Percentiles rank a stretch among this genome's conserved stretches.
These are phyloP conservation scores for Strix occidentalis DNA, from an alignment of 2,797 vertebrate genomes.

Conservation along the genomic window DNA sequence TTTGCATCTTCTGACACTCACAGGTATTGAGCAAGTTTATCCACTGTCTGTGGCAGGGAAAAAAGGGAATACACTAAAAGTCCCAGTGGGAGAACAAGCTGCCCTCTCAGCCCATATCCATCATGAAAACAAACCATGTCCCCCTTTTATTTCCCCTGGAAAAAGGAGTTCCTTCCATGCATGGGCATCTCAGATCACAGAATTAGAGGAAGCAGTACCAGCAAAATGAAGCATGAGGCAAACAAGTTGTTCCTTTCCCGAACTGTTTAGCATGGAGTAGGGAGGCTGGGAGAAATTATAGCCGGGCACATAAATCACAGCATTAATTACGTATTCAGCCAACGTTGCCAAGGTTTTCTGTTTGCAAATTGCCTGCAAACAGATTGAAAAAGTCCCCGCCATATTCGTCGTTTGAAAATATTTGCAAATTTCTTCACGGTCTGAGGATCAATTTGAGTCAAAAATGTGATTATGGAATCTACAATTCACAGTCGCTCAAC, in stretches of 20 bases:
- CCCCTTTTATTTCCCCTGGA: neutral
- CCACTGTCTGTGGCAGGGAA: neutral
- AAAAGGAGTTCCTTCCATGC: neutral
- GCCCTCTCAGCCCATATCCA: neutral
- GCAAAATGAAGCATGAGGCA: neutral
- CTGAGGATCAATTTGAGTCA: conserved; percentile 10
- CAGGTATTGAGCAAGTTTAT: neutral
- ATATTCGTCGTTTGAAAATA: conserved; percentile 23
- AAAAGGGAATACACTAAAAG: neutral
- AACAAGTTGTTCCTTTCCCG: neutral
- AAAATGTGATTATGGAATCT: conserved; percentile 52
- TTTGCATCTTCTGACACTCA: neutral
- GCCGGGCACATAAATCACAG: neutral
- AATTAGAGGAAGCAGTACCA: neutral
- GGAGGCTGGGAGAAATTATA: conserved; percentile 1
- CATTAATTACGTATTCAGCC: neutral
- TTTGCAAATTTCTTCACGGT: conserved; percentile 36
- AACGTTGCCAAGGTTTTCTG: conserved; percentile 20
- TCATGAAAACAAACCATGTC: neutral
- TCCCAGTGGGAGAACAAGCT: neutral
- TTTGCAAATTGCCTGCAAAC: conserved; percentile 57
- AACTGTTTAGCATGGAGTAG: neutral
- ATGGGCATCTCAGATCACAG: neutral
- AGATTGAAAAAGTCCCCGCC: conserved; percentile 38
- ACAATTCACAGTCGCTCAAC: neutral